These are phyloP conservation scores for Chlorocebus sabaeus DNA, from an alignment of 2,113 vertebrate species.

Conservation along the genomic window DNA sequence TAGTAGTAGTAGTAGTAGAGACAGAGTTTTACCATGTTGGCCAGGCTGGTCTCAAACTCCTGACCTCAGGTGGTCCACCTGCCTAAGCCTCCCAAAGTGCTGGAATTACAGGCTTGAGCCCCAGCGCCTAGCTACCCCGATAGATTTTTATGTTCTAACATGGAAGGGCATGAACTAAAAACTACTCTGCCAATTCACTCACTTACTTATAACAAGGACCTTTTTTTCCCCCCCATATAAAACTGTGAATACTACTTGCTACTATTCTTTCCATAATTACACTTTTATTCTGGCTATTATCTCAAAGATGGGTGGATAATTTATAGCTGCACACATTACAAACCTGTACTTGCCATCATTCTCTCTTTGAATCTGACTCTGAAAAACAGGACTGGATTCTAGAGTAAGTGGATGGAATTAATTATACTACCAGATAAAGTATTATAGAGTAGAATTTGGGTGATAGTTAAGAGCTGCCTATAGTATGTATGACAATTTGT, in stretches of 20 bases:
- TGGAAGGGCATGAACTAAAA: not conserved
- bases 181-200: not conserved
- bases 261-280: not conserved
- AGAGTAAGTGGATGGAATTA: slow-evolving; percentile 15
- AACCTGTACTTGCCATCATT: not conserved
- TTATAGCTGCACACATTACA: not conserved
- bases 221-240: not conserved
- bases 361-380: not conserved
- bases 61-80: too few species aligned
- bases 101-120: too few species aligned
- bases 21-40: too few species aligned
- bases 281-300: not conserved
- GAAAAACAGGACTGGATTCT: not conserved
- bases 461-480: not conserved
- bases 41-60: too few species aligned
- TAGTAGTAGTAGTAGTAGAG: too few species aligned
- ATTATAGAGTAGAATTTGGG: not conserved
- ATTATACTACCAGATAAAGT: not conserved
- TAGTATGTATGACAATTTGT: not conserved
- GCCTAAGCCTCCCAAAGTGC: too few species aligned
- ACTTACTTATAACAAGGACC: not conserved
- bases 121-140: not conserved
- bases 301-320: not conserved
- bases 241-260: not conserved
- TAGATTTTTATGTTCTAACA: not conserved